These are phyloP conservation scores for Stenodera caucasica DNA, from an alignment of 2,888 invertebrate species.

Conservation along the genomic window DNA sequence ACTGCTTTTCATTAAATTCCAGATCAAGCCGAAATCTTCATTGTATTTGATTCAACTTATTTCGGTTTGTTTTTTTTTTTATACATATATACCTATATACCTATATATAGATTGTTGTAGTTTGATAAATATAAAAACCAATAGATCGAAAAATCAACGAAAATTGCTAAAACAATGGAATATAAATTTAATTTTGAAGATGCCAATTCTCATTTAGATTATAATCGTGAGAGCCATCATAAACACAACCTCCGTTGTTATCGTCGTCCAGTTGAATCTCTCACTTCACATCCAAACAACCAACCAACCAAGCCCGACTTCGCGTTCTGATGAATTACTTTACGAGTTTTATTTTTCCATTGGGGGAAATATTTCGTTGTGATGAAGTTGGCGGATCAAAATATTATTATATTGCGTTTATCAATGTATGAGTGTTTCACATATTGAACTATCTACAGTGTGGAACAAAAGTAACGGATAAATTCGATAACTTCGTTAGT, in stretches of 20 bases:
- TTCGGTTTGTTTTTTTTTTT: too few relatives aligned
- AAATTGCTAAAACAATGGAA: background rate
- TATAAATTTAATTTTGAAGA: conserved; percentile 5
- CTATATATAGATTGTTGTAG: background rate
- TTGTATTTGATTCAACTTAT: conserved; percentile 13
- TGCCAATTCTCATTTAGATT: conserved; percentile 24
- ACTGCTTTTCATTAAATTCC: conserved; percentile 27
- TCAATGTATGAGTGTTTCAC: conserved; percentile 16
- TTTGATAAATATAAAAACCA: background rate
- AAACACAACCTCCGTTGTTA: conserved; percentile 19
- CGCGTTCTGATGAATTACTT: conserved; percentile 40
- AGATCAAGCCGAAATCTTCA: conserved; percentile 18
- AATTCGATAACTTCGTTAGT: too few relatives aligned
- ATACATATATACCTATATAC: too few relatives aligned
- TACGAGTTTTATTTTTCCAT: conserved; percentile 39
- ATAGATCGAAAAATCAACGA: background rate
- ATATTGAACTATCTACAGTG: too few relatives aligned
- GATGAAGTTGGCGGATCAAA: conserved; percentile 41
- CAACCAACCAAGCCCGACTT: conserved; percentile 15
- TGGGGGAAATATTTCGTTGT: conserved; percentile 40
- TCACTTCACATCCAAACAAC: conserved; percentile 18
- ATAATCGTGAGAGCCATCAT: conserved; percentile 23
- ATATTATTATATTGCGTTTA: conserved; percentile 38
- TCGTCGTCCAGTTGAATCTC: conserved; percentile 10
- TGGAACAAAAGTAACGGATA: too few relatives aligned